A percentile compares a stretch with the other conserved stretches of the same genome.
phyloP scores from a whole-genome alignment of 2,113 vertebrate species.

The Ophthalmolycus amberensis region DNA sequence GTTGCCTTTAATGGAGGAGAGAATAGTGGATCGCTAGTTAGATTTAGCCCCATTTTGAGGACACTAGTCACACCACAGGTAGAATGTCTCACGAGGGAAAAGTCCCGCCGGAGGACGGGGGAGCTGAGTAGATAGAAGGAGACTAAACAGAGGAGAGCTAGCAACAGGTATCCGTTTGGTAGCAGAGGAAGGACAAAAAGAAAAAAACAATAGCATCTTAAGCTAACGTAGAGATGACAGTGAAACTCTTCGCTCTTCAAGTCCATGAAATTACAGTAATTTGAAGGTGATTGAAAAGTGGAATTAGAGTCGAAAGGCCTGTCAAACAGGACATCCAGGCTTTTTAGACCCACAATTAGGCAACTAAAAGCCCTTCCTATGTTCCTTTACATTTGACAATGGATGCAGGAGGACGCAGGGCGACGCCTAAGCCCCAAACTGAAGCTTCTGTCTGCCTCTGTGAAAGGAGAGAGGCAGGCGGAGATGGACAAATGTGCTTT shows the following conservation, averaged over 20 bases:
- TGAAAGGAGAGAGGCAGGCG: neutral
- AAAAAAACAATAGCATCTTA: neutral
- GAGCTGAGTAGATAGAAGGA: neutral
- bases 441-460: conserved; percentile 1
- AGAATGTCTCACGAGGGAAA: conserved; percentile 40
- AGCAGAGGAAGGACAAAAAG: conserved; percentile 6
- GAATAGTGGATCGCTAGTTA: conserved; percentile 49
- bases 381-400: conserved; percentile 11
- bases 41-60: conserved; percentile 48
- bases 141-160: neutral
- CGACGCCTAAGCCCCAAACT: neutral
- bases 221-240: neutral
- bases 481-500: conserved; percentile 22
- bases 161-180: neutral
- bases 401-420: conserved; percentile 7
- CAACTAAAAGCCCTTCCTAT: conserved; percentile 16
- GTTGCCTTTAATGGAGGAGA: conserved; percentile 78
- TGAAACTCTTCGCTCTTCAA: neutral
- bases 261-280: neutral
- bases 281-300: neutral
- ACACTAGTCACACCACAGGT: conserved; percentile 45
- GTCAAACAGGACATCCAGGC: neutral
- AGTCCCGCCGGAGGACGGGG: neutral
- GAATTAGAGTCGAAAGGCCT: neutral
- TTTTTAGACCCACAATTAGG: conserved; percentile 6